Evolutionary conservation across 2,888 invertebrate species (phyloP), one percentile per base, ranked within the genome.

Genomic region (Acleris laterana): DNA sequence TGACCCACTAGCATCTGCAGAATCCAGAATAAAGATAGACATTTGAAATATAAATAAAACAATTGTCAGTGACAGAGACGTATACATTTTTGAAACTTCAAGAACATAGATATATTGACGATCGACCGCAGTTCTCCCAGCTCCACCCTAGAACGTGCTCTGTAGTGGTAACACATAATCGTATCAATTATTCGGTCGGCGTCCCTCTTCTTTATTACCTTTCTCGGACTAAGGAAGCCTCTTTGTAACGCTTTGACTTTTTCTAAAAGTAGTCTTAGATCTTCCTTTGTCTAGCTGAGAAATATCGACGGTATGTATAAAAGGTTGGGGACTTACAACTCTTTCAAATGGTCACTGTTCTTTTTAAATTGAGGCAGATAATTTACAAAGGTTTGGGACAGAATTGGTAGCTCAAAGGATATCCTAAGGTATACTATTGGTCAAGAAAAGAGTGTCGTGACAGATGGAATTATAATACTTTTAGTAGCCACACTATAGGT

Each of bases 131-230:
- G 17, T 38, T 42, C 25, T 32, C 65, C 56, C 67, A 70, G 71
- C 16, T n/a, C 55, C 55, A 42, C 42, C 55, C 55, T 42, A 38
- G 55, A 42, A 61, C 75, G 79, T 78, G 79, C 77, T 74, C 73
- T 71, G 77, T 77, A 84, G 82, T 83, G 79, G 85, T 84, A 84
- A 85, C 87, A 87, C 85, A 89, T 89, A 89, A 89, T 87, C 85
- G 88, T 89, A 90, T 90, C 88, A 90, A 90, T 90, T 90, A 91
- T 90, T 90, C 89, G 88, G 84, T 82, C 85, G 85, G 87, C 85
- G 86, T 90, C 87, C 81, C 80, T 84, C 84, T 88, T 84, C 87
- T 88, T 89, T 89, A 89, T 90, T 89, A 88, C 88, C 82, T 84
- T 84, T 81, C 80, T 80, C 77, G 78, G 78, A 52, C 81, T 76